Evolutionary conservation across 2,113 vertebrate genomes (phyloP).

Genomic region (Galemys pyrenaicus): DNA sequence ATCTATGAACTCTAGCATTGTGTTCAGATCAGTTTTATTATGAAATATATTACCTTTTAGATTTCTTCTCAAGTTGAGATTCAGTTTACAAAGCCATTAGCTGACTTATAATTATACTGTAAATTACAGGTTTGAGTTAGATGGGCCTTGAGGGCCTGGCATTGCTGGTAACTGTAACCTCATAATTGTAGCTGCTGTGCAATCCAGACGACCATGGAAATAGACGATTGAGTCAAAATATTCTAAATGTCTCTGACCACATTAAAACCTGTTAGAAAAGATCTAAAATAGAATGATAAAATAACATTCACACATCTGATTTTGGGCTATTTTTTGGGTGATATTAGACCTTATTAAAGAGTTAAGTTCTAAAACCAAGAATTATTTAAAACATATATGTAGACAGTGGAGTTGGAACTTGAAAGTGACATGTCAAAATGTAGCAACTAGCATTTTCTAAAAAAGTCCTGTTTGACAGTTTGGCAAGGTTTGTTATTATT

Average conservation of each 20-base stretch:
- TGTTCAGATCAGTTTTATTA: conserved; percentile 3
- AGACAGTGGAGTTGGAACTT: background rate
- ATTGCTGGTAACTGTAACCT: background rate
- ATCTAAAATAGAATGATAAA: background rate
- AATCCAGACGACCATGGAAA: background rate
- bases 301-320: background rate
- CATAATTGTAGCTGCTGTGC: background rate
- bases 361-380: background rate
- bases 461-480: background rate
- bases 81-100: conserved; percentile 6
- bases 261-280: background rate
- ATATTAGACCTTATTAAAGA: background rate
- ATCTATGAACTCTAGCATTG: background rate
- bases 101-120: background rate
- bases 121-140: background rate
- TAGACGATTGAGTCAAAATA: background rate
- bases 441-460: background rate
- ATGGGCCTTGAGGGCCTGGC: background rate
- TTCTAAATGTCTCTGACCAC: background rate
- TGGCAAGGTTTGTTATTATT: background rate
- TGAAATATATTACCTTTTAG: background rate
- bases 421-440: background rate
- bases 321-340: background rate
- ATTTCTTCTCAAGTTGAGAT: conserved; percentile 8
- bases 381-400: background rate